Base-by-base conservation (phyloP, 53 echinoderm and acorn worm species). In the Hippasteria phrygiana region DNA sequence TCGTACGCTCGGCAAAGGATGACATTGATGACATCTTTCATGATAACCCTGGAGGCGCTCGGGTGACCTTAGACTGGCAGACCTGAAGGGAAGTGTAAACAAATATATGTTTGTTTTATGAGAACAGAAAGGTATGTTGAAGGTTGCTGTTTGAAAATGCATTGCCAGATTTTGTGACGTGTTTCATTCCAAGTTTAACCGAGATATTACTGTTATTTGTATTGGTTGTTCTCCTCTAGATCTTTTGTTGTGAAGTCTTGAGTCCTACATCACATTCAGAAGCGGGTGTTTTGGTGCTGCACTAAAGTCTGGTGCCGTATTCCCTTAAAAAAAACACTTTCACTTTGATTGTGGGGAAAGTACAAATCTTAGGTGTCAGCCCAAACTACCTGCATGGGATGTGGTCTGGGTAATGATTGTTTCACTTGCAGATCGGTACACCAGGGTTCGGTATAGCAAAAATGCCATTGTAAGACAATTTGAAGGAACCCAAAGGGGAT, bases 101-200 rank as follows among this genome's bases (percentile, higher is more conserved):
- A 33, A 8, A 75, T 48, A 75, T 32, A 56, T 59, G n/a, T 34
- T 38, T 76, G 18, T 51, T 77, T 79, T 62, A 55, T 37, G 36
- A 37, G 31, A 29, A 32, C 17, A 53, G 53, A 76, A 47, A 62
- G 35, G 28, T 55, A 33, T 46, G 26, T 38, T 33, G 54, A 40
- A 39, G 79, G 79, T 79, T 55, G 56, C 79, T 10, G 79, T 79
- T 59, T 55, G 51, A 79, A 33, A 59, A 79, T 37, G 55, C 62
- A 79, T 79, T 82, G 66, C 82, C 66, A 82, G 82, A 65, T 43
- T 39, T 78, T 85, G 34, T 51, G 50, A 51, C 53, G 51, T 71
- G 50, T 85, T 85, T 85, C 85, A 85, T 85, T 85, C 85, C 85
- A 83, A 40, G 85, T 71, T 85, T 85, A 75, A 46, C 33, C 29